phyloP scores from a whole-genome alignment of 2,888 invertebrate species.

The Calameuta pallipes region DNA sequence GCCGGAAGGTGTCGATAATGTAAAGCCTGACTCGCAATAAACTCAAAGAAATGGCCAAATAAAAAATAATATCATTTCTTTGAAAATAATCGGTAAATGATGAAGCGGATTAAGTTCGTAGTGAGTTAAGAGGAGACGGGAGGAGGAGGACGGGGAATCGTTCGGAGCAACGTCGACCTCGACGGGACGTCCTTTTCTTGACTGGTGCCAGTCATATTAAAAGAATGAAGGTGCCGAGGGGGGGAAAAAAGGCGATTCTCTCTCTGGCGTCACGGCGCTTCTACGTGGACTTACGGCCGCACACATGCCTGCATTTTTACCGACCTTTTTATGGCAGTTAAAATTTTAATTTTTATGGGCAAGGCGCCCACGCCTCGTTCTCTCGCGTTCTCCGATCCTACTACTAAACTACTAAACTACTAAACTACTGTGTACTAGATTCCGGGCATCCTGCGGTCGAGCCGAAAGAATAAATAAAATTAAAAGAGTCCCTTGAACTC shows the following conservation, averaged over 20 bases:
- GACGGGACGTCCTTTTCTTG: background rate
- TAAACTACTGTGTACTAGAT: no score
- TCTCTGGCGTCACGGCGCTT: background rate
- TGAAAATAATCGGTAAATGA: slow-evolving; percentile 8
- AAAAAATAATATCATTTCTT: slow-evolving; percentile 1
- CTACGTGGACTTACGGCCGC: background rate
- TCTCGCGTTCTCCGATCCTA: background rate
- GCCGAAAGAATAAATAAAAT: no score
- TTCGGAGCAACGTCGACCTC: background rate
- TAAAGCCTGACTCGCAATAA: background rate
- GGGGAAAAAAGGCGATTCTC: no score
- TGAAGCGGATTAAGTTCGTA: background rate
- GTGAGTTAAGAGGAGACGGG: no score
- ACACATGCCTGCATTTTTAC: background rate
- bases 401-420: no score
- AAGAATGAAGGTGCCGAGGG: background rate
- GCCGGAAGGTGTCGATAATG: slow-evolving; percentile 5
- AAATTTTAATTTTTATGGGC: background rate
- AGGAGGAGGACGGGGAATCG: background rate
- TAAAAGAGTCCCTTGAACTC: no score
- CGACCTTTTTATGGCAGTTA: background rate
- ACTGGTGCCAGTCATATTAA: background rate
- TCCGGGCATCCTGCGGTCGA: no score
- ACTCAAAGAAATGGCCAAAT: background rate
- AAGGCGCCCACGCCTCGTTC: background rate